Evolutionary conservation across 2,113 vertebrate genomes (phyloP).

Genomic region (Pedionomus torquatus): DNA sequence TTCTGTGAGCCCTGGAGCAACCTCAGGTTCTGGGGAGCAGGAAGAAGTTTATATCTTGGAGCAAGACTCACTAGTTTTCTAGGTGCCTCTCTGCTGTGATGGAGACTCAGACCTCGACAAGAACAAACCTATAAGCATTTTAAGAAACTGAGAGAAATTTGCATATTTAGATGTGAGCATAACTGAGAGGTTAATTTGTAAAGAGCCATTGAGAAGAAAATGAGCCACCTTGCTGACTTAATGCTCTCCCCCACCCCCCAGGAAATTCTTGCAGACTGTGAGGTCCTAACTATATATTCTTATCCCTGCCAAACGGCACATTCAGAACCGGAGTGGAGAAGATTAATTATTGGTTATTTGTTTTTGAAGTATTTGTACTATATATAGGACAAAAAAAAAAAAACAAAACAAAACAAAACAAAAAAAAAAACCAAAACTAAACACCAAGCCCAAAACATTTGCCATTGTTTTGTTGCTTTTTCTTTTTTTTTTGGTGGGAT

Average conservation of each 20-base stretch:
- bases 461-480: accelerated
- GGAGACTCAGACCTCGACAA: background rate
- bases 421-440: no score
- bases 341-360: background rate
- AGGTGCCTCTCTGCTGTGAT: background rate
- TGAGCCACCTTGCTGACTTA: background rate
- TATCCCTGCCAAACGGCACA: background rate
- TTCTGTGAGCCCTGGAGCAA: background rate
- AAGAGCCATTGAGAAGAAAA: background rate
- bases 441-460: background rate
- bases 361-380: background rate
- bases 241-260: background rate
- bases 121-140: background rate
- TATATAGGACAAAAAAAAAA: background rate
- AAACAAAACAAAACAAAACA: no score
- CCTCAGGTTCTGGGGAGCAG: background rate
- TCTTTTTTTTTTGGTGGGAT: background rate
- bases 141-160: background rate
- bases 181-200: background rate
- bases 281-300: background rate
- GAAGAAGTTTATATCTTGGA: background rate
- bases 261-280: background rate
- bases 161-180: background rate
- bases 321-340: background rate
- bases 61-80: background rate